These are phyloP conservation scores for Leucoma salicis DNA, from an alignment of 2,888 invertebrate species.

Conservation along the genomic window DNA sequence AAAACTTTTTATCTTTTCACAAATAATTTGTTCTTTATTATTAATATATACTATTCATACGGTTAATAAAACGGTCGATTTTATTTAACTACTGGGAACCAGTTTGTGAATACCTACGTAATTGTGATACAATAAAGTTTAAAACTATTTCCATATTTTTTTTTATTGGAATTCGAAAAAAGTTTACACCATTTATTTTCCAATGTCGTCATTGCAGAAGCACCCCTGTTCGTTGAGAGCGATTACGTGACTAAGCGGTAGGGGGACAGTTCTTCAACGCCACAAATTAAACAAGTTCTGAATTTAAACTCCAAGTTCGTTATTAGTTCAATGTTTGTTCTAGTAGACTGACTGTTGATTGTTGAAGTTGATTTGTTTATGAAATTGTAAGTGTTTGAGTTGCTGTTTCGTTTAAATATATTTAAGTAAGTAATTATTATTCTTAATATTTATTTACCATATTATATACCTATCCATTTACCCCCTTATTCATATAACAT, in stretches of 20 bases:
- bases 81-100: no score
- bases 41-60: no score
- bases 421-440: neutral
- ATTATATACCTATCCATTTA: no score
- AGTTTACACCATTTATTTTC: neutral
- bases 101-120: no score
- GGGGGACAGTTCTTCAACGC: constrained; percentile 38
- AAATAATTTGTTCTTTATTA: no score
- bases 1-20: no score
- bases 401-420: neutral
- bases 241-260: constrained; percentile 77
- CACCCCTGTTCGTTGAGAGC: constrained; percentile 56
- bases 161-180: constrained; percentile 1
- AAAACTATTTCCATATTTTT: no score
- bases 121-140: neutral
- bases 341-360: constrained; percentile 13
- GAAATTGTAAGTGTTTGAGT: constrained; percentile 3
- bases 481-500: no score
- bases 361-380: constrained; percentile 10
- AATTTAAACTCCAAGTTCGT: constrained; percentile 62
- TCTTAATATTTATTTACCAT: no score
- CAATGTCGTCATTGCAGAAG: constrained; percentile 7
- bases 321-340: constrained; percentile 65
- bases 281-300: constrained; percentile 78
- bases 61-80: no score